Base-by-base conservation (phyloP, 1,140 invertebrate genomes). In the Tetragnatha versicolor region DNA sequence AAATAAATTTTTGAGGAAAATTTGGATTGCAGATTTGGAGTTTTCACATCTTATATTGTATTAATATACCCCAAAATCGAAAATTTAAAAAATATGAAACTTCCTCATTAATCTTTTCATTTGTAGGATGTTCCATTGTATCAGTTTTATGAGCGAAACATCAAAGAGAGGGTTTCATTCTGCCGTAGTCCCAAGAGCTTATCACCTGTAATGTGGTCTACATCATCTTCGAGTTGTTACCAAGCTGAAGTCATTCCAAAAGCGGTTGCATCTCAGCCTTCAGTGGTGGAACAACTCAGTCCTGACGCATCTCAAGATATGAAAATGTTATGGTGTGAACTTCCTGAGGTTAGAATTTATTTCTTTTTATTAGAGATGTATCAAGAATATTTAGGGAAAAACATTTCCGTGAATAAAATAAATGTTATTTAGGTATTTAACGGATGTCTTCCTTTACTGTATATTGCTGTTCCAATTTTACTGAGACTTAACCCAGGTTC, bases 271-370 rank as follows among this genome's bases (percentile, higher is more conserved):
- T 35, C 72, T 51, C 63, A 68, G 27, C 27, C 69, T 17, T 79
- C 76, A n/a, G 63, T 79, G 5, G 63, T 69, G n/a, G 76, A 79
- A 27, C 76, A 79, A 27, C 45, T 79, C 17, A 79, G 76, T 49
- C 76, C 76, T 60, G 76, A 79, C 45, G 65, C 76, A 29, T 12
- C 49, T 51, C 42, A 76, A 63, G 76, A 79, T n/a, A 47, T 79
- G 49, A 79, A 79, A 61, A 69, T 79, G 63, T 22, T 98, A 0
- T 98, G 96, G 96, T 95, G 94, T 86, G 93, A 98, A 87, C 92
- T 97, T 72, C 93, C 94, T 0, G 94, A 96, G 88, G 94, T 97
- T 25, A 39, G 53, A n/a, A n/a, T n/a, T n/a, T n/a, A n/a, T n/a
- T n/a, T n/a, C n/a, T n/a, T n/a, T n/a, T n/a, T n/a, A n/a, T n/a